Conservation (phyloP, 2,888 invertebrate species). For the Microplitis deprimator region DNA sequence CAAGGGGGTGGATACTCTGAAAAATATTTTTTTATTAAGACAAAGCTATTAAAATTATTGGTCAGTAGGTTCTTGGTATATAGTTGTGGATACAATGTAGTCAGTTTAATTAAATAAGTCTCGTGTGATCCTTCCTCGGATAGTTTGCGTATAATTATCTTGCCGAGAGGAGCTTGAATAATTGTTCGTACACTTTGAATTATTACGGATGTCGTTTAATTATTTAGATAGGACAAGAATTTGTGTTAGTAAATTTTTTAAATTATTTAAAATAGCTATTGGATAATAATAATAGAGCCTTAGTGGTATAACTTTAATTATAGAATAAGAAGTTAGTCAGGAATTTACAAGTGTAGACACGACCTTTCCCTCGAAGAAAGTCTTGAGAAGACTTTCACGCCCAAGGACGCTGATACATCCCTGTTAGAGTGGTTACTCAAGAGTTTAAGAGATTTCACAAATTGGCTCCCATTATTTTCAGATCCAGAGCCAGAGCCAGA, state of each 20-base stretch:
- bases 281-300: too few relatives aligned
- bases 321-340: background rate
- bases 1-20: background rate
- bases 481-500: background rate
- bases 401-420: conserved; percentile 25
- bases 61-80: background rate
- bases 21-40: background rate
- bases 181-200: background rate
- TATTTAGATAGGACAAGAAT: background rate
- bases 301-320: background rate
- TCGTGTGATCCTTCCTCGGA: conserved; percentile 11
- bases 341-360: background rate
- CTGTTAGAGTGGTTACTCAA: conserved; percentile 14
- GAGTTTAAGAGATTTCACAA: background rate
- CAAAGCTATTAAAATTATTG: background rate
- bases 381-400: conserved; percentile 33
- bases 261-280: too few relatives aligned
- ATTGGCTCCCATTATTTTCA: background rate
- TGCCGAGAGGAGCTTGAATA: background rate
- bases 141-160: conserved; percentile 11
- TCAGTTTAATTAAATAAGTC: background rate
- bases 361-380: conserved; percentile 35
- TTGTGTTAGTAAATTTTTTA: too few relatives aligned
- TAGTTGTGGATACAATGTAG: background rate
- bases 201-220: background rate